Base-by-base conservation (phyloP, 2,797 vertebrate genomes). In the Thripadectes ignobilis region DNA sequence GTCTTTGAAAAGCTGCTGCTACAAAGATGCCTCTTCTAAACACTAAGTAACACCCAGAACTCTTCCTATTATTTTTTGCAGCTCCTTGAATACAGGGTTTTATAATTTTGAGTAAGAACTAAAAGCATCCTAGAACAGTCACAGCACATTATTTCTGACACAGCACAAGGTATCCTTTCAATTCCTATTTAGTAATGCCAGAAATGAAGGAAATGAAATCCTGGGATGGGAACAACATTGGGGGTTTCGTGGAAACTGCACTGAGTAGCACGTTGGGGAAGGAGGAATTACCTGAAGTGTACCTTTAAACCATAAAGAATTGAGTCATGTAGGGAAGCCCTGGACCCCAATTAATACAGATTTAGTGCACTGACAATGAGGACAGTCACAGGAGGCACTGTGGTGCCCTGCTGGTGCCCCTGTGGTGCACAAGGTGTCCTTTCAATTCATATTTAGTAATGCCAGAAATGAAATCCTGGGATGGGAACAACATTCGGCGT, bases 201-300 rank as follows among this genome's bases (percentile, higher is more conserved):
- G 51, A 73, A 75, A 76, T 54, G 3, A 55, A 61, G 34, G 6
- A 29, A 34, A 71, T 15, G 0, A 46, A 27, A 38, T 54, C 49
- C 45, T 83, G 63, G 32, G 48, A 55, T 49, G 36, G 29, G 27
- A 85, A 77, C 45, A 74, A 36, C 21, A 8, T 29, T 7, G 24
- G 18, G 19, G 32, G 61, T 58, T 91, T 57, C 13, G 65, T 4
- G 10, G 49, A 34, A 46, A 43, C 39, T 55, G 55, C 63, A 46
- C 6, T 5, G 17, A 93, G 29, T 61, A 91, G 29, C 46, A 49
- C 0, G 0, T 0, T 19, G 20, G 18, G 19, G 29, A 61, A 67
- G 39, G 18, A 30, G 3, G 1, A 49, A 59, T 21, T 52, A 48
- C 34, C 10, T 34, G 26, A 36, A 65, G 9, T 13, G n/a, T 2